Conservation (phyloP, 2,797 vertebrate species). For the Emys orbicularis region DNA sequence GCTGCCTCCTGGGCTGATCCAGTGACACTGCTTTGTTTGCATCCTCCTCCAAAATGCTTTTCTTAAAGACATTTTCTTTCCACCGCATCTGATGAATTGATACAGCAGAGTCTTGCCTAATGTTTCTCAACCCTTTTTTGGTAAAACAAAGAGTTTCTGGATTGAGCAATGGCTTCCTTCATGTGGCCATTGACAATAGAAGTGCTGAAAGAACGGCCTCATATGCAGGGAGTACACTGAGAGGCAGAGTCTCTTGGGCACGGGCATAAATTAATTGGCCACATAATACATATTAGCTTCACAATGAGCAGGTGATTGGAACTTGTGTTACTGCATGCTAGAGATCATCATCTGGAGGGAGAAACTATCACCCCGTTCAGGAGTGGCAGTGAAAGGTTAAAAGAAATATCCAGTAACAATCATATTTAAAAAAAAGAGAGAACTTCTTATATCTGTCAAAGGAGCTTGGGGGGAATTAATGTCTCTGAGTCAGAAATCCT, state of each 20-base stretch:
- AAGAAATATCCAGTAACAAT: constrained; percentile 63
- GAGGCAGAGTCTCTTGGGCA: neutral
- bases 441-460: constrained; percentile 51
- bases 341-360: neutral
- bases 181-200: constrained; percentile 9
- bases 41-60: neutral
- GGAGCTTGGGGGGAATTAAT: constrained; percentile 52
- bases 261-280: neutral
- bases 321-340: constrained; percentile 1
- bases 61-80: neutral
- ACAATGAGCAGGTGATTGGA: constrained; percentile 18
- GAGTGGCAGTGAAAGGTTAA: constrained; percentile 39
- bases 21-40: neutral
- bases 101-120: neutral
- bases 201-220: constrained; percentile 17
- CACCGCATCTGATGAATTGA: neutral
- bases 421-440: neutral
- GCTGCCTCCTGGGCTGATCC: neutral
- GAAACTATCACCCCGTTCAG: constrained; percentile 9
- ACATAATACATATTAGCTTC: constrained; percentile 32
- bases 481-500: constrained; percentile 56
- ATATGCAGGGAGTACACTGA: neutral
- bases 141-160: constrained; percentile 25
- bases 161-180: constrained; percentile 25
- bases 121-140: neutral